These are phyloP conservation scores for Hyposoter dolosus DNA, from an alignment of 2,888 invertebrate species.

Conservation along the genomic window DNA sequence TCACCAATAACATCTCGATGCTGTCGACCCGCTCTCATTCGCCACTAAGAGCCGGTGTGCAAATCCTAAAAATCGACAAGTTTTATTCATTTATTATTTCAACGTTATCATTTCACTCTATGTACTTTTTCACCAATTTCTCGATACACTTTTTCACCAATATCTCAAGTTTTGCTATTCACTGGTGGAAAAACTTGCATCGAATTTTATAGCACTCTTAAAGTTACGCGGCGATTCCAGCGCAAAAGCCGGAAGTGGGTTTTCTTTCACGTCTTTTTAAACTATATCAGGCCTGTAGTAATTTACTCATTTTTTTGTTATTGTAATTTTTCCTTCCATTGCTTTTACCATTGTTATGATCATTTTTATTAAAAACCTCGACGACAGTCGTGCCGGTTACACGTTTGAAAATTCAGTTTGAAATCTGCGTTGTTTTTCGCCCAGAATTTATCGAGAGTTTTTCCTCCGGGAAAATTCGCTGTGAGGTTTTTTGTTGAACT, in stretches of 20 bases:
- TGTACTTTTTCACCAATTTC: background rate
- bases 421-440: background rate
- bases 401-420: background rate
- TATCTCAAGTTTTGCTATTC: background rate
- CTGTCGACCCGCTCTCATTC: constrained; percentile 63
- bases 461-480: background rate
- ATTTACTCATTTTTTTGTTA: background rate
- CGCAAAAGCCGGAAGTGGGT: background rate
- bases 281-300: background rate
- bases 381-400: background rate
- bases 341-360: background rate
- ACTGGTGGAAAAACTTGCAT: background rate
- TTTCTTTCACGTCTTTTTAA: background rate
- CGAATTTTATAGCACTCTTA: background rate
- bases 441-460: background rate
- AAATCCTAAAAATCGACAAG: constrained; percentile 13
- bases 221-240: background rate
- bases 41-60: constrained; percentile 13
- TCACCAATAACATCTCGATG: constrained; percentile 70
- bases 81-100: background rate
- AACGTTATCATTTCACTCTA: background rate
- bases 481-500: background rate
- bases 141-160: background rate
- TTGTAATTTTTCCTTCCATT: background rate
- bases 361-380: background rate